Conservation (phyloP, 2,113 vertebrate species). For the Ivindomyrus marchei region DNA sequence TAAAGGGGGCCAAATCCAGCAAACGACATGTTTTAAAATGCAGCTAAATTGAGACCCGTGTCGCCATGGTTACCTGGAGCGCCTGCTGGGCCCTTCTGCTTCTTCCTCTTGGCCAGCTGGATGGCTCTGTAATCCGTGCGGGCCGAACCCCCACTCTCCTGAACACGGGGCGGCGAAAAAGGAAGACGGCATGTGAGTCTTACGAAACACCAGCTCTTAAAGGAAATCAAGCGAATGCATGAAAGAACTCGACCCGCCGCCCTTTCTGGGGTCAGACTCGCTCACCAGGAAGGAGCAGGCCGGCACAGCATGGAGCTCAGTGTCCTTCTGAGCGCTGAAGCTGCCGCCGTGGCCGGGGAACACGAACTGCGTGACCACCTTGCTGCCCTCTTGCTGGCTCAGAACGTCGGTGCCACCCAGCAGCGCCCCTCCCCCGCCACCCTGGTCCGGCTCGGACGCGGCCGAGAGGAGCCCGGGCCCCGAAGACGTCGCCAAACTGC, state of each 20-base stretch:
- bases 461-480: conserved; percentile 64
- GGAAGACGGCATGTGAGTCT: not conserved
- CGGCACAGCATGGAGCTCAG: conserved; percentile 62
- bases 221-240: not conserved
- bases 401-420: conserved; percentile 62
- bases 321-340: conserved; percentile 72
- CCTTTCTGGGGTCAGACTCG: not conserved
- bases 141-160: conserved; percentile 90
- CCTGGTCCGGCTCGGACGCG: conserved; percentile 63
- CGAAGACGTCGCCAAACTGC: conserved; percentile 49
- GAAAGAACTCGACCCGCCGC: not conserved
- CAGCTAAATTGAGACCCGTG: not conserved
- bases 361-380: conserved; percentile 70
- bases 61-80: conserved; percentile 59
- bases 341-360: conserved; percentile 63
- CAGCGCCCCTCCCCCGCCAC: conserved; percentile 44
- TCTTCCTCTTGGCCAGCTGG: conserved; percentile 85
- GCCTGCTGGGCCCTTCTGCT: conserved; percentile 64
- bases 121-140: conserved; percentile 93
- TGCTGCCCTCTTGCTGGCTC: conserved; percentile 65
- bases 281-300: conserved; percentile 78
- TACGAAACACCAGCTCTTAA: not conserved
- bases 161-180: not conserved
- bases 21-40: not conserved
- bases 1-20: not conserved